Base-by-base conservation (phyloP, 2,888 invertebrate genomes). In the Gymnoscelis rufifasciata region DNA sequence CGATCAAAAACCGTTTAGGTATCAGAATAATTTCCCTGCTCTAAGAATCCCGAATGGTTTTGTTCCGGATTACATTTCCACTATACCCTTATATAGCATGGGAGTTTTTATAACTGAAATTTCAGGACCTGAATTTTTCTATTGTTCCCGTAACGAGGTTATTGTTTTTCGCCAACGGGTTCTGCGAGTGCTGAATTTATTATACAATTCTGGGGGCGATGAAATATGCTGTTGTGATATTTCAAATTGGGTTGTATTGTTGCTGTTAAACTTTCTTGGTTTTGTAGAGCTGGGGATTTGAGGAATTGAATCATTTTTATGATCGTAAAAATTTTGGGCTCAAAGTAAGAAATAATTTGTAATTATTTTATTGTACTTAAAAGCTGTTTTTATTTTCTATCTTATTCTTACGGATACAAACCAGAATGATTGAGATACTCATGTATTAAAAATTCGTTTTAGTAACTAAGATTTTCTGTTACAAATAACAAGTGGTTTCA, bases 51-150 rank as follows among this genome's bases (percentile, higher is more conserved):
- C 41, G 19, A 45, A 38, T 43, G 7, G 12, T 6, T 40, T 47
- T 47, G 51, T 50, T 50, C 50, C 44, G 38, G 53, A 56, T 56
- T 47, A 52, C 54, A 54, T 46, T 43, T 49, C 45, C 45, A 50
- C 51, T 51, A 56, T 48, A 51, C 47, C 47, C 29, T 53, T 51
- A 47, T 52, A 47, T 53, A 51, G 51, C 48, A 30, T 29, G 45
- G 47, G 51, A 47, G 44, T 54, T 56, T 56, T 23, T 54, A 54
- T 47, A 47, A 54, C 50, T 53, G 51, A 50, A 54, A 50, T 50
- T 41, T 48, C 15, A 38, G 47, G 47, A 49, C 48, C 47, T 49
- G 46, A 51, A 43, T 47, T 49, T 45, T 47, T 52, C 50, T 37
- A 43, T 47, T 39, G 41, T 43, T 19, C 43, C 14, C 7, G 31